A percentile compares a stretch with the other conserved stretches of the same genome.
Conservation (phyloP, 2,113 vertebrate species). For the Ageneiosus marmoratus region DNA sequence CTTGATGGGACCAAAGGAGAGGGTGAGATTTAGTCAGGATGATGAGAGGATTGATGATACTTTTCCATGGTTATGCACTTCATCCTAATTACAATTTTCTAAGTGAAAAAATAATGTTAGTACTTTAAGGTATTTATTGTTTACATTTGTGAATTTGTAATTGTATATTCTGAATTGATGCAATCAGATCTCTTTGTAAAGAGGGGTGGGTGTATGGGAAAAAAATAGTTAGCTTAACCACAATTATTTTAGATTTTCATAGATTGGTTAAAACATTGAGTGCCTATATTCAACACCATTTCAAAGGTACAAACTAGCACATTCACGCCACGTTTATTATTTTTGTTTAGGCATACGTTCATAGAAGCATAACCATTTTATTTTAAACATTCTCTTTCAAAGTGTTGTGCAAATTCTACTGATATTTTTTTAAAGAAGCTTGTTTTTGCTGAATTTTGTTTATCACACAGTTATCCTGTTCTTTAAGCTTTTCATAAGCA, state of each 20-base stretch:
- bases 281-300: background rate
- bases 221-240: background rate
- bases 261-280: background rate
- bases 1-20: conserved; percentile 72
- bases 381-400: background rate
- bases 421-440: background rate
- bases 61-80: background rate
- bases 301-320: background rate
- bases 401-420: background rate
- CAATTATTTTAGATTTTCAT: background rate
- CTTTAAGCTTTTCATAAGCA: background rate
- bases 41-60: background rate
- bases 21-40: conserved; percentile 62
- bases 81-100: background rate
- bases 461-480: background rate
- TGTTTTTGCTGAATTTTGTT: background rate
- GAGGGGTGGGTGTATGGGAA: background rate
- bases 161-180: background rate
- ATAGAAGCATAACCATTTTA: background rate
- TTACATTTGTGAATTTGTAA: background rate
- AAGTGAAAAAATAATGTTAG: background rate
- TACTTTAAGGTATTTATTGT: background rate
- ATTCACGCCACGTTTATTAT: background rate
- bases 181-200: background rate
- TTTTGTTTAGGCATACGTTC: background rate